A percentile compares a stretch with the other conserved stretches of the same genome.
phyloP scores from a whole-genome alignment of 2,888 invertebrate species.

The Mylabris sibirica region DNA sequence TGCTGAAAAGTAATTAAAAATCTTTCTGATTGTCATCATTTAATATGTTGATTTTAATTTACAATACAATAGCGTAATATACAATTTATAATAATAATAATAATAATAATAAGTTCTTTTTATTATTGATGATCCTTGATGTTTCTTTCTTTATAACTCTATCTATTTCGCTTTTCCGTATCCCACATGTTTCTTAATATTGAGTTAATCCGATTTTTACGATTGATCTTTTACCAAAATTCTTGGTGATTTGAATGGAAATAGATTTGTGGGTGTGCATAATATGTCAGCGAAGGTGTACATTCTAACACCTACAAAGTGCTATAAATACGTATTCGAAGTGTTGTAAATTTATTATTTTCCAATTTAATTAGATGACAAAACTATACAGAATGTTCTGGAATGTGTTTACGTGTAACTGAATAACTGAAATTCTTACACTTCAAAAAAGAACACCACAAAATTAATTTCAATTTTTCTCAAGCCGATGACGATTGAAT shows the following conservation, averaged over 20 bases:
- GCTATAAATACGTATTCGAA: slow-evolving; percentile 30
- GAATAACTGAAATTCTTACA: no score
- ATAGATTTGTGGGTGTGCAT: slow-evolving; percentile 33
- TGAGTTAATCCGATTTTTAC: not conserved
- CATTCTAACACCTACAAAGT: slow-evolving; percentile 37
- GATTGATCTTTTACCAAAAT: slow-evolving; percentile 21
- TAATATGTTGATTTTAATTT: slow-evolving; percentile 47
- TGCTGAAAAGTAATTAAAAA: slow-evolving; percentile 49
- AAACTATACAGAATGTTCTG: not conserved
- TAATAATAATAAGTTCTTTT: slow-evolving; percentile 39
- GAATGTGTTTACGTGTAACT: no score
- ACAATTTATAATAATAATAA: slow-evolving; percentile 48
- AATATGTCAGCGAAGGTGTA: slow-evolving; percentile 40
- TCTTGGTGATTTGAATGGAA: slow-evolving; percentile 24
- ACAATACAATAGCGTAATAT: slow-evolving; percentile 39
- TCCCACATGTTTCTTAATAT: not conserved
- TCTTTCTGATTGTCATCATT: slow-evolving; percentile 48
- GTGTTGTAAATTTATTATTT: slow-evolving; percentile 32
- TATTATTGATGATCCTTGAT: not conserved
- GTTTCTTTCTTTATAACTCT: not conserved
- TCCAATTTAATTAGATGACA: not conserved
- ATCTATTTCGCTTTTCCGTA: not conserved
- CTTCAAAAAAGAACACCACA: no score
- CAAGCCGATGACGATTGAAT: no score
- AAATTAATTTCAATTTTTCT: not conserved